Evolutionary conservation across 2,113 vertebrate genomes (phyloP).

Genomic region (Alethe diademata): DNA sequence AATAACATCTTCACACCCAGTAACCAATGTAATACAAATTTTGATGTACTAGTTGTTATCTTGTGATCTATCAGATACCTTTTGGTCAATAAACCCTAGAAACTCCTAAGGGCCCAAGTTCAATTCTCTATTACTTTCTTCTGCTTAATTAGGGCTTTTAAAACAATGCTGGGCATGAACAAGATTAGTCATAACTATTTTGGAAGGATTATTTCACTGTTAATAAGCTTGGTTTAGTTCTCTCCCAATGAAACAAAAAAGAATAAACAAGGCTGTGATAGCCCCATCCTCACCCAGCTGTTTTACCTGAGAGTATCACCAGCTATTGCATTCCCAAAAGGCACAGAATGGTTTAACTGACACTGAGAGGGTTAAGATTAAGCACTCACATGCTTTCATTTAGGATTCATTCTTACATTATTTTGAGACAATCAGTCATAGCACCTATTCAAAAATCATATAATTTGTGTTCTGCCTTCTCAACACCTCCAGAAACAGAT

Average conservation of each 20-base stretch:
- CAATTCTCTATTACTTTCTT: neutral
- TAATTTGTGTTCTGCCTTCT: neutral
- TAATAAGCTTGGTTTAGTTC: neutral
- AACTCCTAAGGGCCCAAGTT: neutral
- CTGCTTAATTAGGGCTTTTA: neutral
- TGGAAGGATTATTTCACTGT: neutral
- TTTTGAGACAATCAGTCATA: neutral
- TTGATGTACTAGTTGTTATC: neutral
- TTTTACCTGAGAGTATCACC: neutral
- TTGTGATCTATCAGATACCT: neutral
- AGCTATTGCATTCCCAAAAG: neutral
- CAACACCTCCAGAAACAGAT: neutral
- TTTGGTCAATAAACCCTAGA: neutral
- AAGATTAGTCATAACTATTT: neutral
- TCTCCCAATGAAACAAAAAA: neutral
- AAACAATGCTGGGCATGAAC: neutral
- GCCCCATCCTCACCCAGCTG: neutral
- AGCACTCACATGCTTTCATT: neutral
- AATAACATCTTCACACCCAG: neutral
- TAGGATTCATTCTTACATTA: neutral
- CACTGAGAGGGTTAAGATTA: neutral
- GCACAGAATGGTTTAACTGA: neutral
- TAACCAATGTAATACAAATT: neutral
- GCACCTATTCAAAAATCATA: neutral
- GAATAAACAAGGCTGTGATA: neutral